These are phyloP conservation scores for Gymnodraco acuticeps DNA, from an alignment of 2,797 vertebrate species.

Conservation along the genomic window DNA sequence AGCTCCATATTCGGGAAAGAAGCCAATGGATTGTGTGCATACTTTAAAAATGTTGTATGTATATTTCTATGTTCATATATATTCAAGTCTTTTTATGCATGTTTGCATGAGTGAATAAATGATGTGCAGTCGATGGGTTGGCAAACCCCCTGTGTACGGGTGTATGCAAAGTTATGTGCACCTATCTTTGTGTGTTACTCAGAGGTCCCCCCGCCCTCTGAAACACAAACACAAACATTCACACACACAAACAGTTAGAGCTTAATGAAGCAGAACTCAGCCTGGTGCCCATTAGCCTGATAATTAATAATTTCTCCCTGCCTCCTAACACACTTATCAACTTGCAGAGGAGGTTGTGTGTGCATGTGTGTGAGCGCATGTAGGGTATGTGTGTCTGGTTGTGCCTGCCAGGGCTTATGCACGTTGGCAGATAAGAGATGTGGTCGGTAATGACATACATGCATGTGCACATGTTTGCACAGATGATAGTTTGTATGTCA, in stretches of 20 bases:
- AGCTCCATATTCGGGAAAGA: no score
- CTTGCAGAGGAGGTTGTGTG: constrained; percentile 78
- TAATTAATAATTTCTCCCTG: constrained; percentile 99
- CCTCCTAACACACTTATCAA: constrained; percentile 94
- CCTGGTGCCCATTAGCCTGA: constrained; percentile 98
- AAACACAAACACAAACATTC: constrained; percentile 53
- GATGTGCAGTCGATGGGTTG: constrained; percentile 6
- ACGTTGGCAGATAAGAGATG: constrained; percentile 52
- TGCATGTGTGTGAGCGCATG: constrained; percentile 38
- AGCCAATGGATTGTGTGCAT: no score
- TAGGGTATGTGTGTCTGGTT: constrained; percentile 40
- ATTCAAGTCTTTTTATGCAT: constrained; percentile 4
- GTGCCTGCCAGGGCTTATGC: constrained; percentile 56
- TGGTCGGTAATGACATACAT: constrained; percentile 32
- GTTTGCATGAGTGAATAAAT: constrained; percentile 20
- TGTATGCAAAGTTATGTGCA: constrained; percentile 34
- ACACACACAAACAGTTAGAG: constrained; percentile 84
- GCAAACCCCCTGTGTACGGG: constrained; percentile 19
- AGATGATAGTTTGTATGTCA: constrained; percentile 16
- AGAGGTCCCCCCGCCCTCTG: constrained; percentile 49
- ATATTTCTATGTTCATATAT: not conserved
- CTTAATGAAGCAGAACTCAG: constrained; percentile 97
- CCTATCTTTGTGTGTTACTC: constrained; percentile 58
- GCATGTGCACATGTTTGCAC: constrained; percentile 20
- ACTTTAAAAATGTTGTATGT: not conserved